phyloP scores from a whole-genome alignment of 2,113 vertebrate genomes.

The Siniperca chuatsi region DNA sequence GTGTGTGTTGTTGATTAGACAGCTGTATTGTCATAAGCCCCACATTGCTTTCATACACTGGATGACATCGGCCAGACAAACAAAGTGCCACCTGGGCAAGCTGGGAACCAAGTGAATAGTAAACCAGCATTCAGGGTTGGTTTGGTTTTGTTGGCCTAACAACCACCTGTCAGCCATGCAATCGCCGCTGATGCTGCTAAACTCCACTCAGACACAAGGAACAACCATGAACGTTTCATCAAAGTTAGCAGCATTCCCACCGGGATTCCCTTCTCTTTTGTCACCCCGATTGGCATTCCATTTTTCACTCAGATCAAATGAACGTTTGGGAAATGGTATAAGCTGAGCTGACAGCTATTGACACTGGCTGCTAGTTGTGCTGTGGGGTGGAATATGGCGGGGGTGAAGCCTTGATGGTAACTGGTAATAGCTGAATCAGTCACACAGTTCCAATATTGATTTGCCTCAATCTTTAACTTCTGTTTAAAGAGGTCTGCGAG shows the following conservation, averaged over 20 bases:
- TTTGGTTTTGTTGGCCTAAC: slow-evolving; percentile 5
- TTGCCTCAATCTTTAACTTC: slow-evolving; percentile 1
- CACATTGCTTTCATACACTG: slow-evolving; percentile 9
- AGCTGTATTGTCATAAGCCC: slow-evolving; percentile 38
- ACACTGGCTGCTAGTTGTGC: slow-evolving; percentile 17
- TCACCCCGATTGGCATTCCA: slow-evolving; percentile 6
- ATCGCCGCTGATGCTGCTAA: neutral
- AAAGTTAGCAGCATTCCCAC: slow-evolving; percentile 39
- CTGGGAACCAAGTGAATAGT: neutral
- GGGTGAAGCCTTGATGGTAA: slow-evolving; percentile 13
- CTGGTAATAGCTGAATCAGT: slow-evolving; percentile 22
- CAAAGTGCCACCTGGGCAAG: slow-evolving; percentile 40
- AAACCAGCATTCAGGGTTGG: neutral
- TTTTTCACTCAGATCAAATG: slow-evolving; percentile 36
- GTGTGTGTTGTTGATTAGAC: slow-evolving; percentile 47
- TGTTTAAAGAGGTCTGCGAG: neutral
- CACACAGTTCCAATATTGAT: slow-evolving; percentile 18
- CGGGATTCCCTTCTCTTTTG: slow-evolving; percentile 28
- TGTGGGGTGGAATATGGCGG: neutral
- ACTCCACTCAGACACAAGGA: slow-evolving; percentile 3
- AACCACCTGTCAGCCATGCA: neutral
- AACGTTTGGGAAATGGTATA: slow-evolving; percentile 1
- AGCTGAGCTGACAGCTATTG: slow-evolving; percentile 28
- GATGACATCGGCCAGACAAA: slow-evolving; percentile 26
- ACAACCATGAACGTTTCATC: slow-evolving; percentile 47